These are phyloP conservation scores for Pelecanus crispus DNA, from an alignment of 2,113 vertebrate genomes.

Conservation along the genomic window DNA sequence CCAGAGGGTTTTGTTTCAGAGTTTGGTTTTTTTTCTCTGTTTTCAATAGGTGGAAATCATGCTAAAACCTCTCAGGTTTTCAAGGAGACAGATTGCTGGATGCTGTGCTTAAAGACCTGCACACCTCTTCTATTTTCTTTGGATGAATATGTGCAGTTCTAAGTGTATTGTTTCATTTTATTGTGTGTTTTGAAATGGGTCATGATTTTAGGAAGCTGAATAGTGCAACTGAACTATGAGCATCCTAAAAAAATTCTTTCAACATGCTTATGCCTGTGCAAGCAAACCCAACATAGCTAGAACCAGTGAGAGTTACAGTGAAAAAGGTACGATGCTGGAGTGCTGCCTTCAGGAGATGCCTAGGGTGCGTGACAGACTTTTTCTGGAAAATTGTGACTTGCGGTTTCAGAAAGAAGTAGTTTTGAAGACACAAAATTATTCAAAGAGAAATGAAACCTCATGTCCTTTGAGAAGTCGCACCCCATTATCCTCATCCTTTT, in stretches of 20 bases:
- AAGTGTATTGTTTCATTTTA: not conserved
- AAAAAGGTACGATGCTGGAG: not conserved
- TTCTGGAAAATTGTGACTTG: slow-evolving; percentile 3
- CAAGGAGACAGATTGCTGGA: not conserved
- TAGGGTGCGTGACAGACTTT: not conserved
- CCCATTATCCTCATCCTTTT: slow-evolving; percentile 19
- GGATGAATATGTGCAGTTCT: not conserved
- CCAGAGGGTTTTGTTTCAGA: not conserved
- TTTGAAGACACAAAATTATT: not conserved
- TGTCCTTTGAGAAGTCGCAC: slow-evolving; percentile 20
- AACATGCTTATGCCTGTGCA: not conserved
- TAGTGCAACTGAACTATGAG: not conserved
- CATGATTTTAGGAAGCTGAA: not conserved
- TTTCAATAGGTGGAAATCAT: not conserved
- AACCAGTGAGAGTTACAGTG: not conserved
- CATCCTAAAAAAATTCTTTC: not conserved
- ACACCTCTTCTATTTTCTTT: not conserved
- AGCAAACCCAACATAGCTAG: not conserved
- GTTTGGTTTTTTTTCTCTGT: not conserved
- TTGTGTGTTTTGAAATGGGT: not conserved
- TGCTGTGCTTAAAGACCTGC: not conserved
- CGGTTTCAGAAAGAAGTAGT: not conserved
- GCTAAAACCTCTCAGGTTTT: not conserved
- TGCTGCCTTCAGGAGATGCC: not conserved
- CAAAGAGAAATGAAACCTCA: slow-evolving; percentile 7